A percentile compares a stretch with the other conserved stretches of the same genome.
phyloP scores from a whole-genome alignment of 2,888 invertebrate genomes.

The Eurytoma californica region DNA sequence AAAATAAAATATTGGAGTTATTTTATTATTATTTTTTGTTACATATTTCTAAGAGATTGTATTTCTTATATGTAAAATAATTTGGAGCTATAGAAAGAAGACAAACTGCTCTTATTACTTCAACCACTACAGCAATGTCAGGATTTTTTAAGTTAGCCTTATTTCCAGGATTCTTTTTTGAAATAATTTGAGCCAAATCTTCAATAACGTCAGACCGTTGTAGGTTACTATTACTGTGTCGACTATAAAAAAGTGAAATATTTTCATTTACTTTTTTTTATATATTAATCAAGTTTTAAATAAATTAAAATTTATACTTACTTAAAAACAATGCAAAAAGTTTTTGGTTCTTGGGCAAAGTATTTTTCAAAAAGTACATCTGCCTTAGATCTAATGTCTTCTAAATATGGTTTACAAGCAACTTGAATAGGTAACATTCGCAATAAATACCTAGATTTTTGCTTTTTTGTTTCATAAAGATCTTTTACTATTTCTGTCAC shows the following conservation, averaged over 20 bases:
- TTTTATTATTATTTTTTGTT: constrained; percentile 58
- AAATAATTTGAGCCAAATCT: constrained; percentile 83
- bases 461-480: constrained; percentile 81
- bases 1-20: constrained; percentile 3
- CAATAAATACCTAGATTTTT: constrained; percentile 85
- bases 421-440: constrained; percentile 88
- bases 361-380: constrained; percentile 83
- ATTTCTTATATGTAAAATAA: constrained; percentile 87
- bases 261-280: not conserved
- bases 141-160: constrained; percentile 88
- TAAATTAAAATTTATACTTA: constrained; percentile 61
- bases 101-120: constrained; percentile 88
- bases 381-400: constrained; percentile 84
- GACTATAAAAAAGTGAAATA: constrained; percentile 71
- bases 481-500: constrained; percentile 85
- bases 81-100: constrained; percentile 88
- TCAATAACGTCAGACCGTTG: constrained; percentile 84
- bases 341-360: constrained; percentile 83
- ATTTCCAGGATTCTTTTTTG: constrained; percentile 82
- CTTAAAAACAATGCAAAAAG: constrained; percentile 87
- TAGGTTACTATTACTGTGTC: constrained; percentile 85
- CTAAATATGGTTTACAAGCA: constrained; percentile 85
- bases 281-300: not conserved
- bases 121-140: constrained; percentile 86
- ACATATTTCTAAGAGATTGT: constrained; percentile 84